Base-by-base conservation (phyloP, 2,888 invertebrate genomes). In the Brenthis hecate region DNA sequence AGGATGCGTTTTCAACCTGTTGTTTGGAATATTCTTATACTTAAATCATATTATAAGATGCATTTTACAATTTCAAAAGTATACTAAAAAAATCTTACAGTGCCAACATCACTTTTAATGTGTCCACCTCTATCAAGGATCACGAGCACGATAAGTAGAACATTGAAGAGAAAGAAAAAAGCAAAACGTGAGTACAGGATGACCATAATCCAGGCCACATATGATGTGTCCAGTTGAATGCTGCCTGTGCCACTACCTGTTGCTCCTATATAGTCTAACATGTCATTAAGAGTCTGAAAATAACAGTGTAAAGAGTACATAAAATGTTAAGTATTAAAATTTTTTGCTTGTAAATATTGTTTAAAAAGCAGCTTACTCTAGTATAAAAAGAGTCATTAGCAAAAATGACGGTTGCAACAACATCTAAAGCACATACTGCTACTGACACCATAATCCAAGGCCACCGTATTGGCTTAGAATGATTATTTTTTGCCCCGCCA, bases 91-190 rank as follows among this genome's bases (percentile, higher is more conserved):
- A 13, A 53, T 77, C 82, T 81, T 76, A 86, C 84, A 68, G 72
- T 73, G 51, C 69, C 69, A 13, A 72, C 73, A 50, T 73, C 73
- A 43, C 75, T 73, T 5, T 74, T 73, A 23, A 36, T 53, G 51
- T 3, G 76, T 69, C 16, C 75, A 74, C 71, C 77, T 75, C 13
- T 80, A 64, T 85, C 81, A 2, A 89, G 78, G 5, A 87, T 81
- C 14, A 88, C 80, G 13, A 78, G 67, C 8, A 91, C 73, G 2
- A 89, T 71, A 0, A 91, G 78, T 1, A 82, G 57, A 0, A 94
- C 75, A 71, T 94, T 94, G n/a, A 93, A 66, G 13, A 92, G 32
- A 81, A 94, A 92, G 43, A 94, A 79, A 1, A 93, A 67, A 3
- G 86, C 84, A 55, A 93, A 85, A 32, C 94, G 87, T 0, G 90